Conservation (phyloP, 2,797 vertebrate species). For the Bufotes viridis region DNA sequence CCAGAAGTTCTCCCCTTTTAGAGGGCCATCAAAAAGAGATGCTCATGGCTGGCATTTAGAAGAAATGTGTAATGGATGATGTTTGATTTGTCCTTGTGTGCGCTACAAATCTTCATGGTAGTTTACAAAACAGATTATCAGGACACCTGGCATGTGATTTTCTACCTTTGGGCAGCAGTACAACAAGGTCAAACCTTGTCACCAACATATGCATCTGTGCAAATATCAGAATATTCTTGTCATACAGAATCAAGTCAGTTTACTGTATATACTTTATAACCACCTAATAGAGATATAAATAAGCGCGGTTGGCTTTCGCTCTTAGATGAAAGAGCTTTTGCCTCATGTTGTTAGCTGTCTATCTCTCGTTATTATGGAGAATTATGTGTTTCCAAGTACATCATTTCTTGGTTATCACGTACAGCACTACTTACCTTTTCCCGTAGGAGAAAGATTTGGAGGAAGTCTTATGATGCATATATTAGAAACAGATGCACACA, state of each 20-base stretch:
- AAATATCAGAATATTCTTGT: constrained; percentile 2
- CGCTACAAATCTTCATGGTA: not conserved
- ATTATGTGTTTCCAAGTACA: constrained; percentile 28
- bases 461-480: constrained; percentile 29
- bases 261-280: not conserved
- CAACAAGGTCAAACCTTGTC: constrained; percentile 1
- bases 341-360: constrained; percentile 29
- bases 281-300: not conserved
- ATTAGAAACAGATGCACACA: constrained; percentile 31
- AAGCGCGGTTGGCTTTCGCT: not conserved
- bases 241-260: not conserved
- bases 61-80: not conserved
- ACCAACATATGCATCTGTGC: not conserved
- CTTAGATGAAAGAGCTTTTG: not conserved
- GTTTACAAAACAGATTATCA: not conserved
- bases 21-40: not conserved
- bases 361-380: constrained; percentile 31
- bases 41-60: not conserved
- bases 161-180: not conserved
- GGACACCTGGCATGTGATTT: constrained; percentile 27
- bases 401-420: constrained; percentile 17
- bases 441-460: constrained; percentile 29
- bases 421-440: constrained; percentile 13
- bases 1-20: not conserved
- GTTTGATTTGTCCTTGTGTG: not conserved